A percentile compares a stretch with the other conserved stretches of the same genome.
phyloP scores from a whole-genome alignment of 2,888 invertebrate species.

The Trachelus stipa region DNA sequence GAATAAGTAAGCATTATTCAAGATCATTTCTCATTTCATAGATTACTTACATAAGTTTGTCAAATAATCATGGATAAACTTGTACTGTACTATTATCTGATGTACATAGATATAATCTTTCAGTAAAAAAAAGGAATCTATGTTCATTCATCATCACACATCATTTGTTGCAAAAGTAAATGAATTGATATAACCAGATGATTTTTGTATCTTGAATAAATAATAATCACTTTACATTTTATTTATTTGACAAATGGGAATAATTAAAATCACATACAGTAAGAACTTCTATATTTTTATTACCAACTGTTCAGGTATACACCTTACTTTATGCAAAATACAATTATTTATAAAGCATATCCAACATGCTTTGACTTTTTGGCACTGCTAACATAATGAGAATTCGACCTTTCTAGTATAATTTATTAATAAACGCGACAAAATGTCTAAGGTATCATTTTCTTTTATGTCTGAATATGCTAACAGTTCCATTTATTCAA shows the following conservation, averaged over 20 bases:
- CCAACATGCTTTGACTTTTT: background rate
- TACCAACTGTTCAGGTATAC: slow-evolving; percentile 4
- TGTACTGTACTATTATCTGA: background rate
- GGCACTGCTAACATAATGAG: background rate
- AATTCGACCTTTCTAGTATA: background rate
- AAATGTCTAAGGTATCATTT: background rate
- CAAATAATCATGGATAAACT: background rate
- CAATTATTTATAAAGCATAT: background rate
- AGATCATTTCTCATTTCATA: background rate
- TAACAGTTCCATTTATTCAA: background rate
- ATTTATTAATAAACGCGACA: background rate
- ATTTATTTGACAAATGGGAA: background rate
- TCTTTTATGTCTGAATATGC: background rate
- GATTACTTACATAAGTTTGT: background rate
- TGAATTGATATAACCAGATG: slow-evolving; percentile 19
- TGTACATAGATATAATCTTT: background rate
- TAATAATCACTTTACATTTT: background rate
- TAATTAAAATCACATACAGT: background rate
- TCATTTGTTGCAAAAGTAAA: background rate
- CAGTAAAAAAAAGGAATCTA: background rate
- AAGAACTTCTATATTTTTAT: slow-evolving; percentile 1
- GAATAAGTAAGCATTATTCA: background rate
- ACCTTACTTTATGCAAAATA: background rate
- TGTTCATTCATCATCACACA: background rate
- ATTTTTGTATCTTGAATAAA: slow-evolving; percentile 32